Evolutionary conservation across 1,140 invertebrate genomes (phyloP), one percentile per base, ranked within the genome.

Genomic region (Armadillidium nasatum): DNA sequence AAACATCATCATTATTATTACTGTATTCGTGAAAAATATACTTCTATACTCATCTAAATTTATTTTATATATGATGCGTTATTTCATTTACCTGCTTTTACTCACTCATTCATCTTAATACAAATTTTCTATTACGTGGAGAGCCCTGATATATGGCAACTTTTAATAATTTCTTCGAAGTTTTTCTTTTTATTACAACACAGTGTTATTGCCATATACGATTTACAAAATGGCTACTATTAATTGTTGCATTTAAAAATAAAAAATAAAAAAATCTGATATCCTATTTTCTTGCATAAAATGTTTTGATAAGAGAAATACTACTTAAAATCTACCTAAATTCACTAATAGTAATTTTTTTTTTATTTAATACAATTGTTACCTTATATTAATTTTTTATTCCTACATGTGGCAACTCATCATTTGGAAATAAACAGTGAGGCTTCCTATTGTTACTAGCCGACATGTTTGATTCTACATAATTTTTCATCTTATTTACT

Each of bases 371-470:
- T 33, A 33, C 6, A 33, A n/a, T n/a, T n/a, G n/a, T n/a, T 50
- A 50, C 9, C 15, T 50, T 50, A 50, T 50, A 10, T 50, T 50
- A 50, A 50, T 50, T 50, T 50, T 10, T 50, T 50, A 50, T 50
- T 50, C 46, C 9, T 50, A 9, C 46, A 50, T 50, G 46, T 50
- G 46, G 46, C 46, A 50, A 50, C 46, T 50, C 9, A 10, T 50
- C 46, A 15, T 10, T 50, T 50, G 15, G 46, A 50, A 50, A 15
- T 50, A 50, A 50, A 50, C 46, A 50, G 46, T 9, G 46, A 50
- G 46, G 46, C 46, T 50, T 50, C 46, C 46, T 50, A 50, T 50
- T 50, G 46, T 50, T 50, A 50, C 46, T 50, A 50, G 46, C 46
- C 46, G 46, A 50, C 46, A 50, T 50, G 46, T 50, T 50, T 50